These are phyloP conservation scores for Meteorus colon DNA, from an alignment of 2,888 invertebrate species.

Conservation along the genomic window DNA sequence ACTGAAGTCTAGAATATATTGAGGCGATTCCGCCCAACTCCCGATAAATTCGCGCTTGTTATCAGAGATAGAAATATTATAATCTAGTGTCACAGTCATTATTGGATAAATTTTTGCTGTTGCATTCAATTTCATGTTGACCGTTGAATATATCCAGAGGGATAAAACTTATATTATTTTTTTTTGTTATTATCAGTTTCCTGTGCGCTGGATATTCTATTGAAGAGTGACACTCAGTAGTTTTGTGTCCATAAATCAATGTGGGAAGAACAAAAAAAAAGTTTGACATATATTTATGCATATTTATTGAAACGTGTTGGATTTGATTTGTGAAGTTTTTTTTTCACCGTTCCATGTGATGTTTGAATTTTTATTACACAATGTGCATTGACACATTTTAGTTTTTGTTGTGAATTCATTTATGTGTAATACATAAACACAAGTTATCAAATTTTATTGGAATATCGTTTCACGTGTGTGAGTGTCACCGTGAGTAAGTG, in stretches of 20 bases:
- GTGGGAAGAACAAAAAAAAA: neutral
- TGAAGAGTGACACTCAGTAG: neutral
- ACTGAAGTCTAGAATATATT: no score
- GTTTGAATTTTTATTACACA: neutral
- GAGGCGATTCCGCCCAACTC: no score
- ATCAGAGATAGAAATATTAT: no score
- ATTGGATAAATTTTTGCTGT: neutral
- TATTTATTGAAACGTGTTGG: neutral
- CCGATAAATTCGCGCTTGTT: no score
- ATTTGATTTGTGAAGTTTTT: neutral
- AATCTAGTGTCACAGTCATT: neutral
- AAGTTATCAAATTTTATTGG: neutral
- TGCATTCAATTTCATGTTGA: neutral
- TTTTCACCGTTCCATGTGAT: no score
- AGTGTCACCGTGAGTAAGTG: neutral
- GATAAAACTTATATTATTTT: neutral
- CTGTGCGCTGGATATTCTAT: neutral
- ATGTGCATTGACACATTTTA: constrained; percentile 12
- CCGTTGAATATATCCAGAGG: neutral
- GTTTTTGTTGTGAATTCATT: constrained; percentile 3
- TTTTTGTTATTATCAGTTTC: neutral
- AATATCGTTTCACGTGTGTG: neutral
- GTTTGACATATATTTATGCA: neutral
- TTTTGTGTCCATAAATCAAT: neutral
- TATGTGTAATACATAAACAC: neutral